Evolutionary conservation across 2,797 vertebrate genomes (phyloP).

Genomic region (Sebastolobus alascanus): DNA sequence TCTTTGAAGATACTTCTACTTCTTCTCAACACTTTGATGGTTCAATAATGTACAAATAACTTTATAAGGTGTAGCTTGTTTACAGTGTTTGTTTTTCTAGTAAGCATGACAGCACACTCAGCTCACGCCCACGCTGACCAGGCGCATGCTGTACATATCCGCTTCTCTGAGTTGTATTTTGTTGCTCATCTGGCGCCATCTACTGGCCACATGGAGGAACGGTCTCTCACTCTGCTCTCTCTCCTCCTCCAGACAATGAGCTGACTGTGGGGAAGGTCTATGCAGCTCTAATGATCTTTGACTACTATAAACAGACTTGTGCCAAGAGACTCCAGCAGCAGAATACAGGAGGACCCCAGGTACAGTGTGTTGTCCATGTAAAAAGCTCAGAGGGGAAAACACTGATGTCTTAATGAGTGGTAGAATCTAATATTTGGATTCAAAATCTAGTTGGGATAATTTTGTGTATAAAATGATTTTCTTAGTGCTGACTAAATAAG

Average conservation of each 20-base stretch:
- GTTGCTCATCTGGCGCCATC: slow-evolving; percentile 53
- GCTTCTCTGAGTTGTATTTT: neutral
- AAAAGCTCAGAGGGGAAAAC: neutral
- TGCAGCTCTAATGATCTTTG: slow-evolving; percentile 97
- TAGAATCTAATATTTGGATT: neutral
- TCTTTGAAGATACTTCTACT: neutral
- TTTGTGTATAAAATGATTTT: neutral
- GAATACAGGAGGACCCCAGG: slow-evolving; percentile 79
- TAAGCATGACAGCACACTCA: neutral
- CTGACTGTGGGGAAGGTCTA: slow-evolving; percentile 99
- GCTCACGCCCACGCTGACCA: neutral
- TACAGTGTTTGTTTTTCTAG: neutral
- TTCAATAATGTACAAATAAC: neutral
- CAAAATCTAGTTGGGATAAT: neutral
- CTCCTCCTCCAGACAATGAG: slow-evolving; percentile 89
- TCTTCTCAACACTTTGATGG: neutral
- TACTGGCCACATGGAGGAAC: slow-evolving; percentile 43
- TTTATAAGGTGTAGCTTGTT: neutral
- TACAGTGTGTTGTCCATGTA: slow-evolving; percentile 27
- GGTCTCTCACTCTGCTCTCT: neutral
- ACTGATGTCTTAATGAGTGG: neutral
- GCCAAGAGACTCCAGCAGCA: slow-evolving; percentile 92
- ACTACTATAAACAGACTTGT: slow-evolving; percentile 98
- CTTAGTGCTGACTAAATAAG: neutral
- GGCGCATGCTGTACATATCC: neutral